These are phyloP conservation scores for Phenacoccus solenopsis DNA, from an alignment of 1,140 invertebrate species.

Conservation along the genomic window DNA sequence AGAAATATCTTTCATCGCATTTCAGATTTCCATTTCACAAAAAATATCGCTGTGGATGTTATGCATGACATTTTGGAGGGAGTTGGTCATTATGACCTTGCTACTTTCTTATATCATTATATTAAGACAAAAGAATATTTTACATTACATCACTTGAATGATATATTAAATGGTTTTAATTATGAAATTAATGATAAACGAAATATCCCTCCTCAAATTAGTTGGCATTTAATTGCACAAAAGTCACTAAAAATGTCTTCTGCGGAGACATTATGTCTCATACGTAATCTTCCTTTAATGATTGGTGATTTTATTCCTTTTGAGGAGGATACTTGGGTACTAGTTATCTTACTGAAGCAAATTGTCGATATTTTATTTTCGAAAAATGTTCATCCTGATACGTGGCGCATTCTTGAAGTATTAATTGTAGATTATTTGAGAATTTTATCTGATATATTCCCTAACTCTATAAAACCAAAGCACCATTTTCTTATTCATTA, in stretches of 20 bases:
- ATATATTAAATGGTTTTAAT: not conserved
- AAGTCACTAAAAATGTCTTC: not conserved
- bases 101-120: not conserved
- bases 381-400: not conserved
- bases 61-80: constrained; percentile 13
- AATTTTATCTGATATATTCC: not conserved
- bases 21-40: not conserved
- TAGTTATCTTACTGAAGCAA: not conserved
- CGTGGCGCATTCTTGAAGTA: not conserved
- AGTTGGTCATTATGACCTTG: not conserved
- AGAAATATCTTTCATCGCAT: constrained; percentile 6
- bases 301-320: not conserved
- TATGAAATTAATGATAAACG: not conserved
- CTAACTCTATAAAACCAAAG: constrained; percentile 5
- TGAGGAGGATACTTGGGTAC: not conserved
- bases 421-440: not conserved
- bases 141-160: not conserved
- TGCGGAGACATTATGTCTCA: not conserved
- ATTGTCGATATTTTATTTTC: not conserved
- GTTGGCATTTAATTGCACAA: not conserved
- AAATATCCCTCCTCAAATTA: not conserved
- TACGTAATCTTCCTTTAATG: not conserved
- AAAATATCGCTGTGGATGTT: not conserved
- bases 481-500: not conserved
- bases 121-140: not conserved